These are phyloP conservation scores for Pao palembangensis DNA, from an alignment of 2,113 vertebrate genomes.

Conservation along the genomic window DNA sequence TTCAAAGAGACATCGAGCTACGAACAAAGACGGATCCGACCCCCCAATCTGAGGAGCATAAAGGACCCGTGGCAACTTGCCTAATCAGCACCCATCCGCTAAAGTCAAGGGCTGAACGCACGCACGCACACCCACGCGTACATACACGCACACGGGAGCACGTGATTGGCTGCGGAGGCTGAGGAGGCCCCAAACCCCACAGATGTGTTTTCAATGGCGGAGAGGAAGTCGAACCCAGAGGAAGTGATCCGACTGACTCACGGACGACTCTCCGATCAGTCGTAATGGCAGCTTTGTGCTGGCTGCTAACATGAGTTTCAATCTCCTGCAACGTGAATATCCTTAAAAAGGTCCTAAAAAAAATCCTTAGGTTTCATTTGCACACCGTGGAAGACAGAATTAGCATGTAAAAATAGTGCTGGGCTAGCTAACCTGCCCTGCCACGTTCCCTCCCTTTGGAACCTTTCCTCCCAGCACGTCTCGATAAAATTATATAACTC, in stretches of 20 bases:
- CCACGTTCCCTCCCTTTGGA: background rate
- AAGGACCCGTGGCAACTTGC: constrained; percentile 58
- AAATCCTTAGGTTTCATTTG: constrained; percentile 7
- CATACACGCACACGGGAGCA: constrained; percentile 28
- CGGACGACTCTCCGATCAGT: background rate
- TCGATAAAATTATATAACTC: constrained; percentile 35
- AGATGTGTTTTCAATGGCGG: constrained; percentile 50
- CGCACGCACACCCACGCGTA: constrained; percentile 21
- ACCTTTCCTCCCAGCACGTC: constrained; percentile 8
- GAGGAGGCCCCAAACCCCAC: constrained; percentile 27
- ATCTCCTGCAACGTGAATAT: background rate
- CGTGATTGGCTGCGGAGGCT: constrained; percentile 30
- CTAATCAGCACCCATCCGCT: constrained; percentile 66
- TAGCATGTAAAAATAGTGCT: constrained; percentile 8
- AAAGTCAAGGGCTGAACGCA: constrained; percentile 53
- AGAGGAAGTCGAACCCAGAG: constrained; percentile 35
- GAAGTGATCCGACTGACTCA: constrained; percentile 21
- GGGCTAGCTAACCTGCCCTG: constrained; percentile 4
- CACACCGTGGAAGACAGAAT: constrained; percentile 7
- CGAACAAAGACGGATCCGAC: constrained; percentile 51
- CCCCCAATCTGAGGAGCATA: constrained; percentile 63
- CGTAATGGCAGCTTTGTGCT: constrained; percentile 1
- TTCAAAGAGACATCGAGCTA: constrained; percentile 67
- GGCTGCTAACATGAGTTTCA: background rate
- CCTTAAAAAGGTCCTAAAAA: background rate